Conservation (phyloP, 2,888 invertebrate genomes). For the Thysanoteuthis rhombus region DNA sequence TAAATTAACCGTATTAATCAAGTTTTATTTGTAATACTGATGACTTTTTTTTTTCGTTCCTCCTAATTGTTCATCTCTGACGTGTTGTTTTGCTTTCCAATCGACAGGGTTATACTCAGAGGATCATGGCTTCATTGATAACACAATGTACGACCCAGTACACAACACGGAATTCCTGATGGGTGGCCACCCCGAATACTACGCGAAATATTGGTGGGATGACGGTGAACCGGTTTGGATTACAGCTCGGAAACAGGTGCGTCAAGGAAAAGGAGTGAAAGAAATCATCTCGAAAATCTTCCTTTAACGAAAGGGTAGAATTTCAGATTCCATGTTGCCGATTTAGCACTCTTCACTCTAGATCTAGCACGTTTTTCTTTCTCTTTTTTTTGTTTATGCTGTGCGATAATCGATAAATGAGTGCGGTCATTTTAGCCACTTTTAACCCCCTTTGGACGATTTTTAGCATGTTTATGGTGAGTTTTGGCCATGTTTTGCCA, state of each 20-base stretch:
- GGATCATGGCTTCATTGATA: slow-evolving; percentile 58
- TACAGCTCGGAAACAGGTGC: slow-evolving; percentile 59
- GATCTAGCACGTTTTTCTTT: no score
- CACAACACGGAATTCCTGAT: slow-evolving; percentile 44
- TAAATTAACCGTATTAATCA: no score
- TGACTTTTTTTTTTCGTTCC: neutral
- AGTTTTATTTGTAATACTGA: neutral
- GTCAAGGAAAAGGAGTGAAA: neutral
- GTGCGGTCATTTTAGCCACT: no score
- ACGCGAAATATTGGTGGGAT: slow-evolving; percentile 60
- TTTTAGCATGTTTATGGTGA: no score
- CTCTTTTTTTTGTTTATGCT: no score
- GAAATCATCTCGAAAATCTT: no score
- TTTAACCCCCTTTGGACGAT: no score
- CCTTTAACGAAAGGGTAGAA: no score
- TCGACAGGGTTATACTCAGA: slow-evolving; percentile 59
- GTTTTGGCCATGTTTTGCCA: no score
- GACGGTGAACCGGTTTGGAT: slow-evolving; percentile 63
- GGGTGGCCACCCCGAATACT: slow-evolving; percentile 46
- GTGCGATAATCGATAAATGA: no score
- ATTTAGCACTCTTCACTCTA: no score
- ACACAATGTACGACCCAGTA: slow-evolving; percentile 57
- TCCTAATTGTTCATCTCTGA: neutral
- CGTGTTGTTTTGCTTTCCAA: neutral
- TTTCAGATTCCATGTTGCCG: no score